Conservation (phyloP, 2,888 invertebrate species). For the Dicranocentrus wangi region DNA sequence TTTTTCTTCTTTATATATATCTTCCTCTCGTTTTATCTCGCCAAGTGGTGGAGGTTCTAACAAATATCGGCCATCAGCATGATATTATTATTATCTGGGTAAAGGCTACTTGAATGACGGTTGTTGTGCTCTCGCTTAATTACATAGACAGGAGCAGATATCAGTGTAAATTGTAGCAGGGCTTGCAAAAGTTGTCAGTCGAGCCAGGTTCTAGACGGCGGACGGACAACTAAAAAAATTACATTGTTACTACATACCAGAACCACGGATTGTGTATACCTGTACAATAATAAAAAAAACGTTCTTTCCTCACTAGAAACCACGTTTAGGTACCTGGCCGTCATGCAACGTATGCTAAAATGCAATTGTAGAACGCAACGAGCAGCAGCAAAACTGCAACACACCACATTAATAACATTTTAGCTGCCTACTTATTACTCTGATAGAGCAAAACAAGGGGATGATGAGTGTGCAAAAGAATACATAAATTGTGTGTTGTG, state of each 20-base stretch:
- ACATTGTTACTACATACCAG: too few relatives aligned
- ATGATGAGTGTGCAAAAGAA: not conserved
- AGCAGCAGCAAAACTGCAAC: too few relatives aligned
- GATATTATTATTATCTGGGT: slow-evolving; percentile 61
- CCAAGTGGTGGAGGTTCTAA: slow-evolving; percentile 39
- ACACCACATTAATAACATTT: not conserved
- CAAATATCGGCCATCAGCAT: slow-evolving; percentile 38
- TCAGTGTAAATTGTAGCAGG: slow-evolving; percentile 17
- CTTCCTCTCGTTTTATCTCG: slow-evolving; percentile 6
- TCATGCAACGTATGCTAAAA: too few relatives aligned
- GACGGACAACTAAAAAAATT: slow-evolving; percentile 8
- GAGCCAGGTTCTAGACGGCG: slow-evolving; percentile 23
- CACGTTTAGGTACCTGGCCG: too few relatives aligned
- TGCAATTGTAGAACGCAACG: too few relatives aligned
- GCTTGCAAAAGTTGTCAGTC: slow-evolving; percentile 60
- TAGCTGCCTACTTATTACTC: slow-evolving; percentile 6
- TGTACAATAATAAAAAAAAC: too few relatives aligned
- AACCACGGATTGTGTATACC: too few relatives aligned
- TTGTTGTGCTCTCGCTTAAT: slow-evolving; percentile 52
- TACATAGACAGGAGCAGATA: slow-evolving; percentile 27
- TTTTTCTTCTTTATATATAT: slow-evolving; percentile 5
- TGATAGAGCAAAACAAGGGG: not conserved
- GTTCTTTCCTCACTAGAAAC: too few relatives aligned
- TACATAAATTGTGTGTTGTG: not conserved
- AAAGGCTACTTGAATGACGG: slow-evolving; percentile 65